A percentile compares a stretch with the other conserved stretches of the same genome.
Evolutionary conservation across 2,113 vertebrate genomes (phyloP).

Genomic region (Syngnathoides biaculeatus): DNA sequence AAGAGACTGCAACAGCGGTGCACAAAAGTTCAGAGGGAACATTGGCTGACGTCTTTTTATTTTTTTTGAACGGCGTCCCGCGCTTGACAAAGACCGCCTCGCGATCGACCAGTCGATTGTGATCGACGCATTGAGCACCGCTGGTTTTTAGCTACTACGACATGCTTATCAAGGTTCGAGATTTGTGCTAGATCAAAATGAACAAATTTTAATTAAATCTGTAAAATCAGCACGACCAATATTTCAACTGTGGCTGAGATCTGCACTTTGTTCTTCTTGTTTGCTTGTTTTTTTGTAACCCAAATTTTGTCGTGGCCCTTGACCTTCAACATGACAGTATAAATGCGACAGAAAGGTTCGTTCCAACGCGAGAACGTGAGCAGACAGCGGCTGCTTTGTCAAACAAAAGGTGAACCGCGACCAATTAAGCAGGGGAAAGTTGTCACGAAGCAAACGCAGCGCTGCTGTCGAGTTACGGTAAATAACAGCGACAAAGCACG

Average conservation of each 20-base stretch:
- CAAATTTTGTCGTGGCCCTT: neutral
- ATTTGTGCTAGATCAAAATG: neutral
- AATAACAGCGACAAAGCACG: slow-evolving; percentile 26
- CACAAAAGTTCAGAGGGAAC: too few species aligned
- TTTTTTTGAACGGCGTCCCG: too few species aligned
- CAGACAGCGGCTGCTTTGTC: slow-evolving; percentile 20
- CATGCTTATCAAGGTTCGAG: neutral
- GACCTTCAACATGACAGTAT: neutral
- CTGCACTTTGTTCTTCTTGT: neutral
- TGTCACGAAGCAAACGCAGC: slow-evolving; percentile 34
- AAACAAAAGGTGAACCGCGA: slow-evolving; percentile 46
- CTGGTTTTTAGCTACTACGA: too few species aligned
- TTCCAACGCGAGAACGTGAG: slow-evolving; percentile 14
- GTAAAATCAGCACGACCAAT: neutral
- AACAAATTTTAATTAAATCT: neutral
- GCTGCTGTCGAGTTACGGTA: slow-evolving; percentile 21
- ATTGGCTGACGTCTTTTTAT: too few species aligned
- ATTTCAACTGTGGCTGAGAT: neutral
- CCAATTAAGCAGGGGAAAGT: slow-evolving; percentile 52
- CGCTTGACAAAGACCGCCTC: too few species aligned
- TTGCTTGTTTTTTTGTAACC: neutral
- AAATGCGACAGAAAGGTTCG: slow-evolving; percentile 32
- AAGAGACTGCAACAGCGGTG: too few species aligned
- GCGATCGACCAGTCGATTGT: too few species aligned
- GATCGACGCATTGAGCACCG: too few species aligned